Base-by-base conservation (phyloP, 1,140 invertebrate species). In the Brachionus plicatilis region DNA sequence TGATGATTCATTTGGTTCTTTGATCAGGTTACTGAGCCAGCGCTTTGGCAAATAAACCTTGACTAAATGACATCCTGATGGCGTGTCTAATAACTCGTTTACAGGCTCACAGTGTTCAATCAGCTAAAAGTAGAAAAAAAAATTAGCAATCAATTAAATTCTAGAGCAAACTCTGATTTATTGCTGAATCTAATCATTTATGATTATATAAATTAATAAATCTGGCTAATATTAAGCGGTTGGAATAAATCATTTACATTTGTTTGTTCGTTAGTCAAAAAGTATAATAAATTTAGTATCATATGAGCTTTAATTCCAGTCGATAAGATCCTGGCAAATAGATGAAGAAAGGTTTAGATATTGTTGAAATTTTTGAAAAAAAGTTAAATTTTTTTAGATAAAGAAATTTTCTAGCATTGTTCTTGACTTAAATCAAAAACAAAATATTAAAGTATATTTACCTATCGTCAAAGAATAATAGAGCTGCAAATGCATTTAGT, bases 401-500 rank as follows among this genome's bases (percentile, higher is more conserved):
- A 78, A 47, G 11, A 50, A 41, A 47, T 9, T 45, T 47, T 29
- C 29, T 78, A 78, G 41, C 27, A 24, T 78, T 78, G 75, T 72
- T 33, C 20, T 17, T n/a, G 5, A 72, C n/a, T 41, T 9, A 47
- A 72, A 72, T 72, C 17, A 72, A 47, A 72, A 72, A 72, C n/a
- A 41, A 50, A 29, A 56, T 78, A 50, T 78, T 41, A 12, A 65
- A 60, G 14, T n/a, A 17, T 56, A 82, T 65, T 82, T 82, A 82
- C 79, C 43, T 65, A 45, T 82, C 79, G 50, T 82, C 27, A 68
- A 45, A 82, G 29, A 82, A 82, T 65, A 82, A 65, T 17, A 82
- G 37, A 65, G 27, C 53, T 20, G 53, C 60, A 27, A 82, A 68
- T 20, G 79, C 79, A 41, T 82, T 82, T 12, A 82, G 33, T 47